Evolutionary conservation across 1,140 invertebrate species (phyloP).

Genomic region (Grapholita molesta): DNA sequence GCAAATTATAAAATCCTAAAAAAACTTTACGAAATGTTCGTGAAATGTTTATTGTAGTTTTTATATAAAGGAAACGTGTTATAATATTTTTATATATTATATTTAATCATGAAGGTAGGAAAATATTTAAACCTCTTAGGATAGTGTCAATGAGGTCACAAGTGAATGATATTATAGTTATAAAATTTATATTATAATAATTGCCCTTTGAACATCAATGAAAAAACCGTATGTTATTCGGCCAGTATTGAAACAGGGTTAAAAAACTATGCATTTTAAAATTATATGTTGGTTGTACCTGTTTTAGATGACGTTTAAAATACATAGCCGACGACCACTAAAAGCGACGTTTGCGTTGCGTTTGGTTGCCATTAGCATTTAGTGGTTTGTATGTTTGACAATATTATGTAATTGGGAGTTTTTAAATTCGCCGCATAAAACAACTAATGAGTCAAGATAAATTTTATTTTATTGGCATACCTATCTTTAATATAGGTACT

Average conservation of each 20-base stretch:
- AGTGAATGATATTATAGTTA: neutral
- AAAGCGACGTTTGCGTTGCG: neutral
- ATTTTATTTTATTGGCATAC: neutral
- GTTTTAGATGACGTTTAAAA: neutral
- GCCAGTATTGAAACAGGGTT: too few relatives aligned
- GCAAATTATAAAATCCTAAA: conserved; percentile 2
- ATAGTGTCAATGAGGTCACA: neutral
- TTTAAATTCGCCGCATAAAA: neutral
- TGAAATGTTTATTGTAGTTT: neutral
- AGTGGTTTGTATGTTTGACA: neutral
- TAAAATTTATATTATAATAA: neutral
- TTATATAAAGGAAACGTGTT: neutral
- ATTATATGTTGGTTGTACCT: too few relatives aligned
- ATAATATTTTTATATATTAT: neutral
- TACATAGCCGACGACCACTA: neutral
- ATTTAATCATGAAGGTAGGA: neutral
- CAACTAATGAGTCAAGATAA: neutral
- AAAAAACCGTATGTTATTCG: neutral
- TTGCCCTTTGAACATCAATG: neutral
- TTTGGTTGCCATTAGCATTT: neutral
- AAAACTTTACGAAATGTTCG: neutral
- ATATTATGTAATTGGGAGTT: neutral
- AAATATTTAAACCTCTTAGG: conserved; percentile 5
- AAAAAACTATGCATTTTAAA: too few relatives aligned
- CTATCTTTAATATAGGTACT: too few relatives aligned